Evolutionary conservation across 2,888 invertebrate species (phyloP), one percentile per base, ranked within the genome.

Genomic region (Cryptops parisi): DNA sequence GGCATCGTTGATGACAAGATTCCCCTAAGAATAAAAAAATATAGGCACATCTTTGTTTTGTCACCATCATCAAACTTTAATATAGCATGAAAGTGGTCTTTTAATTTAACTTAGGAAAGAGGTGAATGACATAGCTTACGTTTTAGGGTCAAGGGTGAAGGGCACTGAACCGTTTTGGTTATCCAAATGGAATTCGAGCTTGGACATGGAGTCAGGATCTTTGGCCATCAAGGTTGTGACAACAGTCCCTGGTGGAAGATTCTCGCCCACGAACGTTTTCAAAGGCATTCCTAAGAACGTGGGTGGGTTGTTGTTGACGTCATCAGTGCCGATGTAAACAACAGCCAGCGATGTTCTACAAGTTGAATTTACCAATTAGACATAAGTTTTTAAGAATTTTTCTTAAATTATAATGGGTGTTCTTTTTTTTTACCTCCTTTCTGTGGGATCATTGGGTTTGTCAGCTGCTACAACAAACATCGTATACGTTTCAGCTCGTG

Each of bases 391-490:
- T 15, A 41, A 41, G 5, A 3, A 3, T 25, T 1, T 47, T 47
- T 24, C 26, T 24, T 12, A 47, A 6, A n/a, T n/a, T n/a, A n/a
- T n/a, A n/a, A n/a, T n/a, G n/a, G n/a, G n/a, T n/a, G n/a, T n/a
- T n/a, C n/a, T n/a, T n/a, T n/a, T n/a, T n/a, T 44, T 3, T 44
- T 19, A 82, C 63, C 88, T 72, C 58, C 81, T 76, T 68, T 88
- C 88, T 58, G 84, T 85, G 1, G 86, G 86, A 71, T 87, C 87
- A 0, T 78, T 71, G 0, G 88, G 88, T 68, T 84, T 75, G 71
- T 89, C 88, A 0, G 81, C 79, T 2, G 86, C 88, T 67, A 87
- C 87, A 33, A 88, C 78, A 62, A 89, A 84, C 6, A 88, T 72
- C 0, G 86, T 81, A 66, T 87, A 83, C 52, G 21, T 58, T 58